Base-by-base conservation (phyloP, 2,113 vertebrate species). In the Oncorhynchus gorbuscha region DNA sequence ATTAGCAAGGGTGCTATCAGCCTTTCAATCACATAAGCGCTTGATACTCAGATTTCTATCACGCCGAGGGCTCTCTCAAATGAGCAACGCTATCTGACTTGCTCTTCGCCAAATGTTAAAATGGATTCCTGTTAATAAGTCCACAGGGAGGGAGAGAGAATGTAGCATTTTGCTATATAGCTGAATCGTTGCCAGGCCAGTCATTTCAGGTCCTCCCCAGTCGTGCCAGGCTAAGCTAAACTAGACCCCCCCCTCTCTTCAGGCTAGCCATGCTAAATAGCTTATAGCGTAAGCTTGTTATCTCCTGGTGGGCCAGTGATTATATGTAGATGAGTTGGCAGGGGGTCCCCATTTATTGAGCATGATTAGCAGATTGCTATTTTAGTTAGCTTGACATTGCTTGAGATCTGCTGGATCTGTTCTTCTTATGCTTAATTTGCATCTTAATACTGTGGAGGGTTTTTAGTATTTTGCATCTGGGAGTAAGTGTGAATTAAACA, bases 1-100 rank as follows among this genome's bases (percentile, higher is more conserved):
- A 51, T 14, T 75, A 85, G 76, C 68, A 35, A 72, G 70, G 78
- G 20, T 61, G 73, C 82, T 73, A 78, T 79, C 72, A 74, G 69
- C 39, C 72, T 77, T 69, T 55, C 73, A 75, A 80, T 55, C 39
- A 39, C 35, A 76, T 76, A 26, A 77, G 77, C 62, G 76, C 64
- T 16, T 75, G 76, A 78, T 55, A 55, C 51, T 14, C 51, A 55
- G 51, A 55, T 84, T 78, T 71, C 70, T 70, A 76, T 78, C 80
- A 68, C 8, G n/a, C 69, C 78, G 66, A n/a, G 18, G 35, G 49
- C 35, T 77, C 20, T 62, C 72, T 70, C 58, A 75, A 73, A 69
- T 49, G 22, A 79, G 78, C 74, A 79, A 62, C 71, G 61, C 74
- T 83, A 73, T 74, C 73, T 78, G 68, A 32, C 39, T 22, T 39